Evolutionary conservation across 2,888 invertebrate genomes (phyloP), one percentile per base, ranked within the genome.

Genomic region (Zele albiditarsus): DNA sequence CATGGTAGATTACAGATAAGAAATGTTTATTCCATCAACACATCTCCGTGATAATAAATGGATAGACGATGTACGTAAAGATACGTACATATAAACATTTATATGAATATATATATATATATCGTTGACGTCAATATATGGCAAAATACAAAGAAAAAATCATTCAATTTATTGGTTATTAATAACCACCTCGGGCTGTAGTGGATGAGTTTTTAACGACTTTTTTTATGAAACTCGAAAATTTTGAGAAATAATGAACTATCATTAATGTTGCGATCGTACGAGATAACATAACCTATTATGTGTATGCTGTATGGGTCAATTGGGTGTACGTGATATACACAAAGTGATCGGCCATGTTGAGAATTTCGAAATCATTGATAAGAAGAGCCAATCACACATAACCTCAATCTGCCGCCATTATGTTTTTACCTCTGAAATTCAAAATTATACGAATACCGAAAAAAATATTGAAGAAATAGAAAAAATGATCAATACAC

Each of bases 21-120:
- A 4, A 38, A 63, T 63, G 20, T 63, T 38, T 63, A n/a, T 38
- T 20, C 23, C 63, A 63, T 63, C 28, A 62, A 38, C 33, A 33
- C 23, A 38, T 20, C 20, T 10, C 6, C n/a, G 4, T 20, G 20
- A 53, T 53, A 20, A 53, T 46, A 12, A 53, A 53, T n/a, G n/a
- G n/a, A n/a, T n/a, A n/a, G n/a, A n/a, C n/a, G n/a, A n/a, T n/a
- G n/a, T n/a, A n/a, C n/a, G n/a, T n/a, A n/a, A n/a, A n/a, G n/a
- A 6, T 53, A 20, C 4, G 53, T 8, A 20, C 20, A n/a, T 42
- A 46, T n/a, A n/a, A 20, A 53, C 3, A 53, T 20, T 6, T 20
- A 38, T 20, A 23, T 20, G 20, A 1, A 5, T 20, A 20, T 20
- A 53, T 53, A 20, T 53, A 20, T 20, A n/a, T 49, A 8, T 20